Evolutionary conservation across 2,113 vertebrate species (phyloP), one percentile per base, ranked within the genome.

Genomic region (Pelecanus crispus): DNA sequence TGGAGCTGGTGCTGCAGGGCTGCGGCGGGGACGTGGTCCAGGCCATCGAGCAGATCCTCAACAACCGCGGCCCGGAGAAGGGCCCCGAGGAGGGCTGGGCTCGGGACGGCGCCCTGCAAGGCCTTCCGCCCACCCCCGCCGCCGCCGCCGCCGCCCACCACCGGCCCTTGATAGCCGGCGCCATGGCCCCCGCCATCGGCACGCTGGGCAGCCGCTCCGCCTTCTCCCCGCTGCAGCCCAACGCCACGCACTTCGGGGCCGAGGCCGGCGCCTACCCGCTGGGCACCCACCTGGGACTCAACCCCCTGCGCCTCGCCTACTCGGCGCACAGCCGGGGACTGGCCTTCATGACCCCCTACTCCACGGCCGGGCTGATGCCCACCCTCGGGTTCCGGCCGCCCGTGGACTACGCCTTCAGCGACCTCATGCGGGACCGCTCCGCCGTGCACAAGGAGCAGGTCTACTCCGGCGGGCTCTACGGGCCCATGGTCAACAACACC

Each of bases 31-130:
- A 99, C 95, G 99, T 99, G 98, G 99, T 99, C 42, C 99, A 99
- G 98, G 99, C 99, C 97, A 99, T 99, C 95, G 99, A 99, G 98
- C 99, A 99, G 98, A 99, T 99, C 96, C 99, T 99, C 90, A 99
- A 99, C 98, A 99, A 99, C 98, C 98, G 95, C 72, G 97, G 98
- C 82, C 94, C 97, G 50, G 70, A 90, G 25, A 98, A 98, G 83
- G 93, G 98, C 97, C 40, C 98, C 97, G 99, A 99, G 7, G 99
- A 99, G 91, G 79, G 98, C 36, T 99, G 99, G 99, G 97, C 98
- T 58, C 98, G 99, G 16, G 99, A 99, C 63, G 96, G 96, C 44
- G 42, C 98, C 70, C 97, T 99, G 66, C 99, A 98, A 9, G 98
- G 97, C 63, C 98, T 98, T 38, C 98, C 17, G 91, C 98, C 98